These are phyloP conservation scores for Proteles cristata DNA, from an alignment of 2,113 vertebrate genomes.

Conservation along the genomic window DNA sequence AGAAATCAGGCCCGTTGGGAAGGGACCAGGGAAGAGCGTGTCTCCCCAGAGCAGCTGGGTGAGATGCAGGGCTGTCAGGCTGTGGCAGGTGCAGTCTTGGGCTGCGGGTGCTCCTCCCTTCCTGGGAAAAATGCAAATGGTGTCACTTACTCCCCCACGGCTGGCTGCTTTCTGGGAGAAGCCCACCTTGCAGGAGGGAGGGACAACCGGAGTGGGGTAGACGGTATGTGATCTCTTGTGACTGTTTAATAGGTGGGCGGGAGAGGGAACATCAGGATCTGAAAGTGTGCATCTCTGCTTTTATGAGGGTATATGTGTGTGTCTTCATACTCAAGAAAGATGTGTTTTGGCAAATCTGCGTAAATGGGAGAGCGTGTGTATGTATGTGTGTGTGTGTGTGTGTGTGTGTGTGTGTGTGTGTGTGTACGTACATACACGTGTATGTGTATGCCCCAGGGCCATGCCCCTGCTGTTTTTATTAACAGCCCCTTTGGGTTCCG, in stretches of 20 bases:
- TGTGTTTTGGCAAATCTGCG: neutral
- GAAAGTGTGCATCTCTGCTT: neutral
- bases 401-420: too few species aligned
- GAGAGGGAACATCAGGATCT: accelerated
- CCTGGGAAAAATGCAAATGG: neutral
- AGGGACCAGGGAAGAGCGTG: neutral
- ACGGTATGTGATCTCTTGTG: neutral
- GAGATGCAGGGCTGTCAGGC: neutral
- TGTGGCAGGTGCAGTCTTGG: neutral
- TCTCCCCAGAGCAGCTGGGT: neutral
- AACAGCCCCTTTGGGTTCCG: neutral
- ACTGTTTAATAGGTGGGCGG: too few species aligned
- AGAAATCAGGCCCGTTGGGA: neutral
- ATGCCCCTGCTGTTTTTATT: neutral
- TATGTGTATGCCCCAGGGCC: too few species aligned
- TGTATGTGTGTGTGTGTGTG: too few species aligned
- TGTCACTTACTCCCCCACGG: neutral
- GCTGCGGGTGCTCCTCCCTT: neutral
- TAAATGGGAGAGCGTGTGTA: neutral
- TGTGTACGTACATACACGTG: neutral
- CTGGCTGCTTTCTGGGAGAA: neutral
- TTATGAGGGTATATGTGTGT: neutral
- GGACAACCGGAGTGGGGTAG: too few species aligned
- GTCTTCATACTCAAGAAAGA: neutral
- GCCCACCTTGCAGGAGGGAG: neutral